A percentile compares a stretch with the other conserved stretches of the same genome.
Evolutionary conservation across 2,113 vertebrate species (phyloP).

Genomic region (Myiozetetes cayanensis): DNA sequence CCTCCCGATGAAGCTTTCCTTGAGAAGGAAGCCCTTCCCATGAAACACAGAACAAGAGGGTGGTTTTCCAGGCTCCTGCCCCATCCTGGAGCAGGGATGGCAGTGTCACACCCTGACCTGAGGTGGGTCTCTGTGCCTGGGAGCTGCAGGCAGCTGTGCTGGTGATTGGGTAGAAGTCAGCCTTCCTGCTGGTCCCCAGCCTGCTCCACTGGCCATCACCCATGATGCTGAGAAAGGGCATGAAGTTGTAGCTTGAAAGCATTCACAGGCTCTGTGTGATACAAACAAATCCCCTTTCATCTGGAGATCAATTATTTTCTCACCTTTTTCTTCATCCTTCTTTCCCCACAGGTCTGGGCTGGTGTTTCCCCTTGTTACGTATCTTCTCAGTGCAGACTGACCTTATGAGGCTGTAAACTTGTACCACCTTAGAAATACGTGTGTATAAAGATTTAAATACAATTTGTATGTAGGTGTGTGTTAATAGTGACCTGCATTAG

Average conservation of each 20-base stretch:
- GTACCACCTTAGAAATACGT: fast-evolving
- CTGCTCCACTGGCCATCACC: not conserved
- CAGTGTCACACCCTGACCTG: not conserved
- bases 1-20: not conserved
- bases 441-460: not conserved
- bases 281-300: not conserved
- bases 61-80: not conserved
- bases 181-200: not conserved
- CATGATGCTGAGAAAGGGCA: fast-evolving
- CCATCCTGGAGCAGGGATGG: not conserved
- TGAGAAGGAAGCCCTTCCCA: slow-evolving; percentile 13
- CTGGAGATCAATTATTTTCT: not conserved
- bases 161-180: not conserved
- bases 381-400: not conserved
- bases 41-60: not conserved
- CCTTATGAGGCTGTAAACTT: not conserved
- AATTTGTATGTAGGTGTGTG: not conserved
- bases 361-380: fast-evolving
- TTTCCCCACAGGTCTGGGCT: not conserved
- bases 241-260: not conserved
- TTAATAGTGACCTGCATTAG: not conserved
- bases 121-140: not conserved
- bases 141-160: not conserved
- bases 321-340: not conserved
- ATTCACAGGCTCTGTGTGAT: not conserved